Conservation (phyloP, 2,797 vertebrate species). For the Kryptolebias ocellatus region DNA sequence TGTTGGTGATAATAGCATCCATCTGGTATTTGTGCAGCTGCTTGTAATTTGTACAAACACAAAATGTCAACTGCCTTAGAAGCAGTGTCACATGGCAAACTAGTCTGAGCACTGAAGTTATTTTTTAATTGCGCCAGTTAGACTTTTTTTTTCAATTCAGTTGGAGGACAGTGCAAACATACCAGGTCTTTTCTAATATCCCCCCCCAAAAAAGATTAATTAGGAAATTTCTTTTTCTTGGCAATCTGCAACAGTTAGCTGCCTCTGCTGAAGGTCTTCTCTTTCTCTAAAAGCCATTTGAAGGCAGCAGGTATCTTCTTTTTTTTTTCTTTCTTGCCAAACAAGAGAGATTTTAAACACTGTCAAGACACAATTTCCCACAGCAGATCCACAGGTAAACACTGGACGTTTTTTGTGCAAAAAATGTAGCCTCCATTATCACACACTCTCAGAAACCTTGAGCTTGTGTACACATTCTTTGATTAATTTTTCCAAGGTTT, state of each 20-base stretch:
- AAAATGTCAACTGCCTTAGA: background rate
- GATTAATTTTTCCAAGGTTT: background rate
- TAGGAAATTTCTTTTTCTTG: background rate
- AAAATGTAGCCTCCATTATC: background rate
- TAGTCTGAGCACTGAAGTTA: background rate
- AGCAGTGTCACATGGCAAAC: background rate
- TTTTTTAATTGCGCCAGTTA: background rate
- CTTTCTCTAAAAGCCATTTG: background rate
- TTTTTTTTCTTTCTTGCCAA: background rate
- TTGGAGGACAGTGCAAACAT: background rate
- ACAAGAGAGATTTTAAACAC: background rate
- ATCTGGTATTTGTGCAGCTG: background rate
- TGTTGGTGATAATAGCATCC: background rate
- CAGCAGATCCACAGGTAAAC: background rate
- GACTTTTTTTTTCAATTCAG: background rate
- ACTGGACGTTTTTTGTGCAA: background rate
- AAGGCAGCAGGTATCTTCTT: background rate
- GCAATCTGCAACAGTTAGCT: background rate
- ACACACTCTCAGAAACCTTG: conserved; percentile 1
- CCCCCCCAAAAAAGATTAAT: background rate
- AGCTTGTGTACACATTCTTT: background rate
- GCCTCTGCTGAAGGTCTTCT: background rate
- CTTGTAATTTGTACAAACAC: background rate
- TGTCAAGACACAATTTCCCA: background rate
- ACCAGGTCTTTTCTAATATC: background rate